phyloP scores from a whole-genome alignment of 2,113 vertebrate species.

The Oncorhynchus kisutch region DNA sequence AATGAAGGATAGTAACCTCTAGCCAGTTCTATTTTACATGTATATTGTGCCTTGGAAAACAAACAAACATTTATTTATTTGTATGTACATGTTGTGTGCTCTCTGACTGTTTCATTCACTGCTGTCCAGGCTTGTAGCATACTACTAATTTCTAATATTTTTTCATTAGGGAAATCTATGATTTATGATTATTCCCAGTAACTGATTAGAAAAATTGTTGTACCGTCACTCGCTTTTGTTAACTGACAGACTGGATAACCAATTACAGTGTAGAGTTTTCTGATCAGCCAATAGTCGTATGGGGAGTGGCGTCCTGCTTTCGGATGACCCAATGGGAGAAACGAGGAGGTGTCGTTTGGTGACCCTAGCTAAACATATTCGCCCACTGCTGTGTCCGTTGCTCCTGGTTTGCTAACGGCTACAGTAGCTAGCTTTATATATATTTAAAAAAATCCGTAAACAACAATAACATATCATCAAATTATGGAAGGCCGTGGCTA shows the following conservation, averaged over 20 bases:
- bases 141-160: too few relatives aligned
- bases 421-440: background rate
- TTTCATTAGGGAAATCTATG: too few relatives aligned
- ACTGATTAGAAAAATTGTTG: background rate
- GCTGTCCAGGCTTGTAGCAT: too few relatives aligned
- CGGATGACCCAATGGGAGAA: background rate
- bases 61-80: too few relatives aligned
- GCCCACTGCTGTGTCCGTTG: too few relatives aligned
- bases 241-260: background rate
- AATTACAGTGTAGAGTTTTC: background rate
- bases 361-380: too few relatives aligned
- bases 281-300: background rate
- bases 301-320: background rate
- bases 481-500: slow-evolving; percentile 71
- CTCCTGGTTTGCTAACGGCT: background rate
- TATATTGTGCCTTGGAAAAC: too few relatives aligned
- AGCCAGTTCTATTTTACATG: too few relatives aligned
- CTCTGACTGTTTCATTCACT: too few relatives aligned
- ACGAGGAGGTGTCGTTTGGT: background rate
- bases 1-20: too few relatives aligned
- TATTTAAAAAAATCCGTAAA: background rate
- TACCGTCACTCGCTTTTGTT: background rate
- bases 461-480: background rate
- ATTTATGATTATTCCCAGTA: background rate
- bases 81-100: too few relatives aligned